These are phyloP conservation scores for Aspidiotus destructor DNA, from an alignment of 2,888 invertebrate genomes.

Conservation along the genomic window DNA sequence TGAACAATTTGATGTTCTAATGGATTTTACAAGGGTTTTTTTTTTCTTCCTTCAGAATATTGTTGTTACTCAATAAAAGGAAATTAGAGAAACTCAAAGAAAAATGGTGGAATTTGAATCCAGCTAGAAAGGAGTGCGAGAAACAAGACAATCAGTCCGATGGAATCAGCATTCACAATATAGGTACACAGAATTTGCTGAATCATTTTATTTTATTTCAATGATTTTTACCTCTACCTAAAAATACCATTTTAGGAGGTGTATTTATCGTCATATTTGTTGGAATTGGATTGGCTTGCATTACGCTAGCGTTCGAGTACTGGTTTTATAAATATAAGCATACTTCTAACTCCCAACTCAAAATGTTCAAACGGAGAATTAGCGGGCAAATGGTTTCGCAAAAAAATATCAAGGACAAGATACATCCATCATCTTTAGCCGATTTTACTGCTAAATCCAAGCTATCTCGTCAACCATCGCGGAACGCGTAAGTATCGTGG, in stretches of 20 bases:
- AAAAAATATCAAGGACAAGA: conserved; percentile 24
- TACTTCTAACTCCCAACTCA: conserved; percentile 22
- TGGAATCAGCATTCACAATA: conserved; percentile 95
- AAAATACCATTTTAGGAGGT: conserved; percentile 47
- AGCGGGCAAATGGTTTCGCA: conserved; percentile 13
- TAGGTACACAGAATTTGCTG: conserved; percentile 49
- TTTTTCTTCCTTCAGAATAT: conserved; percentile 55
- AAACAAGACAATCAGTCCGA: conserved; percentile 87
- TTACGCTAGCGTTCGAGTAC: conserved; percentile 86
- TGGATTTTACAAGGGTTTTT: no score
- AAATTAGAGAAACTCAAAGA: conserved; percentile 88
- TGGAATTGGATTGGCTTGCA: conserved; percentile 81
- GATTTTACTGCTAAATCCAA: conserved; percentile 27
- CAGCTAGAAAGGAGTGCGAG: conserved; percentile 64
- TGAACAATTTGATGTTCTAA: no score
- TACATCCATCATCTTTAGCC: conserved; percentile 24
- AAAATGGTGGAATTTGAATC: conserved; percentile 91
- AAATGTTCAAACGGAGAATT: conserved; percentile 24
- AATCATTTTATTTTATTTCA: not conserved
- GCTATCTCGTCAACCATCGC: conserved; percentile 11
- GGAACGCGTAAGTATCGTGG: conserved; percentile 13
- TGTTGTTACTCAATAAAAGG: conserved; percentile 84
- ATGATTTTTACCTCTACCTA: not conserved
- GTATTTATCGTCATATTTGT: conserved; percentile 97
- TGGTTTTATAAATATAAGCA: conserved; percentile 77